Base-by-base conservation (phyloP, 2,113 vertebrate species). In the Alectura lathami region DNA sequence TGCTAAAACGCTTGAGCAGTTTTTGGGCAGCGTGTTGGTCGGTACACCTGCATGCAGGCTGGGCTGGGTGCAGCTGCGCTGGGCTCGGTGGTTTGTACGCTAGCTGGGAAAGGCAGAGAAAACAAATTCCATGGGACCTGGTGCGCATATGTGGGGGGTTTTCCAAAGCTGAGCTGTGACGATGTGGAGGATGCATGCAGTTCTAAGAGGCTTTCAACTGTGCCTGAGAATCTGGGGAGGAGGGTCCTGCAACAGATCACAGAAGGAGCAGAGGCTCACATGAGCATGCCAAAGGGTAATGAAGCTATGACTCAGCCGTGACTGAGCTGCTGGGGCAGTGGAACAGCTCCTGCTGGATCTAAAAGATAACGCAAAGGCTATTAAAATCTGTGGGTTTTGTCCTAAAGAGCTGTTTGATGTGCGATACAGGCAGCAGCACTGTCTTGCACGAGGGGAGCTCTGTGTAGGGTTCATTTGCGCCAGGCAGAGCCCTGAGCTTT, bases 391-490 rank as follows among this genome's bases (percentile, higher is more conserved):
- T 63, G 47, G 20, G 22, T 40, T 69, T 86, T 80, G 17, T 62
- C 32, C 53, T 62, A 15, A 77, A 53, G 79, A 91, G 64, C 74
- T 64, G 59, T 67, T 72, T 38, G 50, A 85, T 89, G 60, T 15
- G 54, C 26, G 66, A 56, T 54, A 12, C 8, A 72, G 86, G 86
- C 85, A 47, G 83, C 51, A 38, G 51, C 22, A 43, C 53, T 73
- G 13, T 9, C 54, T 51, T 38, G 60, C 23, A 18, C 5, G 5
- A 57, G 63, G 68, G 47, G n/a, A 69, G 68, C 62, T 84, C 66
- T 9, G 5, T 27, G 53, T 29, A 12, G 32, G 51, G 34, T 0
- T 1, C 12, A n/a, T 40, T 60, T 1, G 3, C 6, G 13, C 30
- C 40, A 40, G 50, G 54, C 13, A 2, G 53, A 21, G 20, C 7